These are phyloP conservation scores for Operophtera brumata DNA, from an alignment of 2,888 invertebrate genomes.

Conservation along the genomic window DNA sequence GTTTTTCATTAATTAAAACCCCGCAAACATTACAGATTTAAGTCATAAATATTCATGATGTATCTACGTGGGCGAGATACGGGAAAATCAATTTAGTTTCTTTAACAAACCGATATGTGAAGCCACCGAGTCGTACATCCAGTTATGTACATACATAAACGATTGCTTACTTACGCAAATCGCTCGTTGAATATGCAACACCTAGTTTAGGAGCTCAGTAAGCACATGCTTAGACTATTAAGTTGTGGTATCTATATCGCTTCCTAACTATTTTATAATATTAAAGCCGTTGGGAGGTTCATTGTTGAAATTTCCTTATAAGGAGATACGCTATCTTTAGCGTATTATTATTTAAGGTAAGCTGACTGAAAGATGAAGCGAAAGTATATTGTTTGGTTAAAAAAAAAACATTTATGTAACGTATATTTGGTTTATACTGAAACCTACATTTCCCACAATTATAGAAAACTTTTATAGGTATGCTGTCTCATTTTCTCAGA, in stretches of 20 bases:
- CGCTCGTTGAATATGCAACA: constrained; percentile 79
- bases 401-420: too few relatives aligned
- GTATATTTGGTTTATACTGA: too few relatives aligned
- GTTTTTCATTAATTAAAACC: constrained; percentile 23
- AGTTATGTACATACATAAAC: constrained; percentile 66
- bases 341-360: too few relatives aligned
- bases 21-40: constrained; percentile 16
- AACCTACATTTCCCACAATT: neutral
- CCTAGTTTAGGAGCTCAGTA: constrained; percentile 75
- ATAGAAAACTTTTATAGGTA: neutral
- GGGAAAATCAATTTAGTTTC: constrained; percentile 30
- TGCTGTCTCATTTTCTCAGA: neutral
- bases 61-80: constrained; percentile 14
- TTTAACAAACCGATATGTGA: constrained; percentile 41
- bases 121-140: constrained; percentile 39
- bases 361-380: neutral
- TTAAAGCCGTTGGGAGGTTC: neutral
- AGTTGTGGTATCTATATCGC: constrained; percentile 58
- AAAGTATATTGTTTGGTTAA: too few relatives aligned
- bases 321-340: too few relatives aligned
- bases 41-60: constrained; percentile 23
- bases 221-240: constrained; percentile 78
- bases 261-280: constrained; percentile 46
- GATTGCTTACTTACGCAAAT: constrained; percentile 79
- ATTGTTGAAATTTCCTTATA: neutral